Conservation (phyloP, 2,113 vertebrate species). For the Nibea coibor region DNA sequence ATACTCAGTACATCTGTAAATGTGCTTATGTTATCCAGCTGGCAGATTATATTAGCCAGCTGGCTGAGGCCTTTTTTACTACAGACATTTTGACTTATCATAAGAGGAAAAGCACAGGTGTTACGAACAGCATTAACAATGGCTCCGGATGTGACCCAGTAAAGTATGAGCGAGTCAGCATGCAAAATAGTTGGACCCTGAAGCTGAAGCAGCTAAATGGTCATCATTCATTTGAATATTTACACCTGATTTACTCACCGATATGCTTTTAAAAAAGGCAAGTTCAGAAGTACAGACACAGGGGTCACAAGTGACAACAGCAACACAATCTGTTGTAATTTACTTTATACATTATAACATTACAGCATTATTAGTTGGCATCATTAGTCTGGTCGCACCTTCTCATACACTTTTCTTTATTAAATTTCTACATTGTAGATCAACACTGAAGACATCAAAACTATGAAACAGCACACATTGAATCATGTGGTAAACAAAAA, state of each 20-base stretch:
- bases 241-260: not conserved
- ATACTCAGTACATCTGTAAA: constrained; percentile 1
- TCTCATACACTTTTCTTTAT: too few species aligned
- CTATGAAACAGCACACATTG: too few species aligned
- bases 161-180: not conserved
- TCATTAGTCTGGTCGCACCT: too few species aligned
- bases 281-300: too few species aligned
- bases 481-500: too few species aligned
- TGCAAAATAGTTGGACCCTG: not conserved
- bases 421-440: too few species aligned
- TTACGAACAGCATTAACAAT: not conserved
- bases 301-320: too few species aligned
- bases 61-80: not conserved
- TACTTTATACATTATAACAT: too few species aligned
- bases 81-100: not conserved
- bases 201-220: not conserved
- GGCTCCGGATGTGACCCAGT: not conserved
- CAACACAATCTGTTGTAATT: too few species aligned
- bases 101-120: not conserved
- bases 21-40: not conserved
- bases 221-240: not conserved
- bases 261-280: not conserved
- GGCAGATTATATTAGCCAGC: not conserved
- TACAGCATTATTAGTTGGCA: too few species aligned
- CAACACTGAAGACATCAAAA: too few species aligned